Conservation (phyloP, 2,888 invertebrate species). For the Harpagoxenus sublaevis region DNA sequence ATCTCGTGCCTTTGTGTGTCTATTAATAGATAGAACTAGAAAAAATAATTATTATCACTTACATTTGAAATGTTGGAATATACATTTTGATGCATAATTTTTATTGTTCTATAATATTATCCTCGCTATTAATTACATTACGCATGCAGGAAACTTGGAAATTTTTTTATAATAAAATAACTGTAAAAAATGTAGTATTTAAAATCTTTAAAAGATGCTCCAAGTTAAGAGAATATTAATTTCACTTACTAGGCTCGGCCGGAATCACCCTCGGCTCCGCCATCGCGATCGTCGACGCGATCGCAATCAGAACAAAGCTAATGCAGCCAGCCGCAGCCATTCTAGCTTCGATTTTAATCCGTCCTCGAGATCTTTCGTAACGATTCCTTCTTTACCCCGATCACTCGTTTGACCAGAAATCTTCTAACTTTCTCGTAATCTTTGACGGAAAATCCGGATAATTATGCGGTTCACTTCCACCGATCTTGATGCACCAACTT, state of each 20-base stretch:
- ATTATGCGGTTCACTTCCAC: conserved; percentile 62
- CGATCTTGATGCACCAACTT: conserved; percentile 65
- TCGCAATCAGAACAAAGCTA: conserved; percentile 83
- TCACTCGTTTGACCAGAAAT: not conserved
- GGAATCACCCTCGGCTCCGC: conserved; percentile 76
- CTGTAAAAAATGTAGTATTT: not conserved
- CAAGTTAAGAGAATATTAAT: not conserved
- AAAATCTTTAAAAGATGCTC: not conserved
- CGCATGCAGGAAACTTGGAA: not conserved
- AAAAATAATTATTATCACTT: not conserved
- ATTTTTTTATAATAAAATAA: not conserved
- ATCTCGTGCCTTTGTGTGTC: not conserved
- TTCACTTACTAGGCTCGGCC: conserved; percentile 75
- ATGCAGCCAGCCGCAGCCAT: conserved; percentile 75
- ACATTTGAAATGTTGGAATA: not conserved
- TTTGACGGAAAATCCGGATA: conserved; percentile 4
- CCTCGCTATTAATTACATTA: not conserved
- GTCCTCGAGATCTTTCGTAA: not conserved
- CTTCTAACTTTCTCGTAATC: not conserved
- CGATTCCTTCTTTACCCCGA: not conserved
- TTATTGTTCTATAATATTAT: not conserved
- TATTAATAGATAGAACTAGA: not conserved
- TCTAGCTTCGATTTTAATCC: conserved; percentile 12
- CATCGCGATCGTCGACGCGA: conserved; percentile 86
- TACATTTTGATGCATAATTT: not conserved